Percentiles rank a stretch among this genome's conserved stretches.
Conservation (phyloP, 2,113 vertebrate genomes). For the Psammodynastes pulverulentus region DNA sequence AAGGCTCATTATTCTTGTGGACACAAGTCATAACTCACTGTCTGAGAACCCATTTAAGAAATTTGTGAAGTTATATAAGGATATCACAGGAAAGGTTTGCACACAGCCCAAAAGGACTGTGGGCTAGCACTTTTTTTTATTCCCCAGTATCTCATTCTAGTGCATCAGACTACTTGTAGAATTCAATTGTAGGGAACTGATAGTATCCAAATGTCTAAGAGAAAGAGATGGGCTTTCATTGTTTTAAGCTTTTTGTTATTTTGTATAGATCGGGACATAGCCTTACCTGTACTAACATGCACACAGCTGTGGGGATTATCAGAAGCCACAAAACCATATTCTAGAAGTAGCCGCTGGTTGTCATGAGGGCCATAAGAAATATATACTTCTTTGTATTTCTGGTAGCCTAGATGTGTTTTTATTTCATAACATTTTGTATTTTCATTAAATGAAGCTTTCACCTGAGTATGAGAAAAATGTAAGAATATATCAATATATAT, state of each 20-base stretch:
- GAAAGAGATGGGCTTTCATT: background rate
- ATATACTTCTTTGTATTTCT: constrained; percentile 77
- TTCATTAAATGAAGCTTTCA: constrained; percentile 83
- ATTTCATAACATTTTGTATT: constrained; percentile 82
- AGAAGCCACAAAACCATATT: constrained; percentile 86
- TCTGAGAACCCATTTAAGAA: background rate
- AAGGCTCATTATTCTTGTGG: too few relatives aligned
- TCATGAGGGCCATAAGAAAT: constrained; percentile 94
- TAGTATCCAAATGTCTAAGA: background rate
- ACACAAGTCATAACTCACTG: background rate
- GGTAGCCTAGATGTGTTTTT: constrained; percentile 61
- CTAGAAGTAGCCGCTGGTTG: constrained; percentile 85
- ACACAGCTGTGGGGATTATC: constrained; percentile 86
- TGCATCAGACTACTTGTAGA: background rate
- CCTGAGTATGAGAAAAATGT: constrained; percentile 65
- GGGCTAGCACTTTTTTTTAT: background rate
- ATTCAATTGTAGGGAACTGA: background rate
- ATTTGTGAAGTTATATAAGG: background rate
- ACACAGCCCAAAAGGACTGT: background rate
- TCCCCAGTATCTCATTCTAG: background rate
- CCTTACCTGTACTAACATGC: constrained; percentile 79
- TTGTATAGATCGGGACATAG: background rate
- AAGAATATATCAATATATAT: background rate
- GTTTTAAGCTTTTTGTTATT: background rate
- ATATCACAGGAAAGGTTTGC: background rate